Evolutionary conservation across 92 coral and sea anemone genomes (phyloP), one percentile per base, ranked within the genome.

Genomic region (Micromussa lordhowensis): DNA sequence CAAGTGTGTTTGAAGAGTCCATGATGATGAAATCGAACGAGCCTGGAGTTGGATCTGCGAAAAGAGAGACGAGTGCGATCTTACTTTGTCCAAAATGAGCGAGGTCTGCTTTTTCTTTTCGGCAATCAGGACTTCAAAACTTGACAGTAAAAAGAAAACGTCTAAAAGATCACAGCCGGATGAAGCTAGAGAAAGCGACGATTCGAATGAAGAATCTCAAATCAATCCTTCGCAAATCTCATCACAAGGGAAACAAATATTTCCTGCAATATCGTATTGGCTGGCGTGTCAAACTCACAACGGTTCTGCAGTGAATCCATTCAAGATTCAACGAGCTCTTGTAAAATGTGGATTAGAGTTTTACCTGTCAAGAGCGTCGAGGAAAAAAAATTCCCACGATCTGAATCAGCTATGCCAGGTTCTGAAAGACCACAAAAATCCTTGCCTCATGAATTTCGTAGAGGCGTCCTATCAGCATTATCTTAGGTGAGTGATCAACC

Each of bases 1-100:
- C 48, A 40, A 40, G 7, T 40, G 48, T 55, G 49, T 59, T 30
- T 79, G 82, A 70, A 14, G 82, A 26, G 44, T 79, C 1, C 15
- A 31, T 22, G 82, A 58, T 26, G 19, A 80, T 29, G 83, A 80
- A 61, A 57, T 80, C 24, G 44, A 31, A 11, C 70, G 29, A 61
- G 71, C 83, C 14, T 35, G 55, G 84, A 81, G 19, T 24, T 81
- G 73, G 73, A 59, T 81, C 16, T 81, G 84, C 17, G 84, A 81
- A 5, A 81, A 81, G 31, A 31, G 74, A 24, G 84, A 81, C 34
- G 34, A 61, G 24, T 61, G 75, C 12, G 74, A 81, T 81, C 34
- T 81, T 17, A 63, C 26, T 30, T 81, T 81, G 84, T 61, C 74
- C 9, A 80, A 80, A 59, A 3, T 80, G 9, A 36, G 73, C n/a